These are phyloP conservation scores for Okapia johnstoni DNA, from an alignment of 2,113 vertebrate species.

Conservation along the genomic window DNA sequence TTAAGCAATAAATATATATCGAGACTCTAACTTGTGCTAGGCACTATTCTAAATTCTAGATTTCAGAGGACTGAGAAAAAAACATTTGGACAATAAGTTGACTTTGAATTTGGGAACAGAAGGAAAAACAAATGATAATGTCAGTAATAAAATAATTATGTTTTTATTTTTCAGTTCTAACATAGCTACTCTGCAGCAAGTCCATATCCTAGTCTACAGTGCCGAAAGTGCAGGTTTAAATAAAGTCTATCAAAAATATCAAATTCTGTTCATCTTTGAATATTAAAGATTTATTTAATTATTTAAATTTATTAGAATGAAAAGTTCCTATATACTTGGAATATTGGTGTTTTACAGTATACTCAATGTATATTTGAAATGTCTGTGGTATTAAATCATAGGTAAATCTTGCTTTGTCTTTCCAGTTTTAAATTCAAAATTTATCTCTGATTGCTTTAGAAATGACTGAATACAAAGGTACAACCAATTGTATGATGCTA, in stretches of 20 bases:
- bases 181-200: not conserved
- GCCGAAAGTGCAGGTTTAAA: not conserved
- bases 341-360: not conserved
- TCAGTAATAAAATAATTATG: not conserved
- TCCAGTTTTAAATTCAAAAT: not conserved
- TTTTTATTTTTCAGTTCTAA: not conserved
- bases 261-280: not conserved
- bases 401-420: not conserved
- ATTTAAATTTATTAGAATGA: not conserved
- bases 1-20: not conserved
- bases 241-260: not conserved
- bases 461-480: not conserved
- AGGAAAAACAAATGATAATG: not conserved
- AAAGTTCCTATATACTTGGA: not conserved
- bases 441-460: not conserved
- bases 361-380: not conserved
- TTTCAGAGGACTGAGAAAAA: not conserved
- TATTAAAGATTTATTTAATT: not conserved
- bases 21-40: not conserved
- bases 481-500: not conserved
- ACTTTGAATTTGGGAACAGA: not conserved
- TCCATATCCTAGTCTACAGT: not conserved
- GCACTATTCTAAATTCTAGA: not conserved
- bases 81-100: not conserved
- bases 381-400: not conserved